These are phyloP conservation scores for Melanerpes aurifrons DNA, from an alignment of 2,113 vertebrate species.

Conservation along the genomic window DNA sequence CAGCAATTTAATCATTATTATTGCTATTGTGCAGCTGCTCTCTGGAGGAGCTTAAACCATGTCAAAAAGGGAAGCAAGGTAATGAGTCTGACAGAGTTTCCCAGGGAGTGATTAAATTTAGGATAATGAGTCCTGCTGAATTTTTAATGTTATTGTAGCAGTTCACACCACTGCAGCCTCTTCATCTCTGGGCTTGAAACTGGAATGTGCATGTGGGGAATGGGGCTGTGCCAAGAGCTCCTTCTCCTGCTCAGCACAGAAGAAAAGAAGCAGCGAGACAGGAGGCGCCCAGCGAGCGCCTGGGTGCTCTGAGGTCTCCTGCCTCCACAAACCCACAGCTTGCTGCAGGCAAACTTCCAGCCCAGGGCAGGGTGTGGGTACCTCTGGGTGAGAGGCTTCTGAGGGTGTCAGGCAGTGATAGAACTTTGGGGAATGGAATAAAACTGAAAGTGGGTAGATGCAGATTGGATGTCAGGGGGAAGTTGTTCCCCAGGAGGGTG, in stretches of 20 bases:
- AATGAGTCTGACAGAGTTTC: slow-evolving; percentile 71
- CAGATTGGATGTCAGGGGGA: no score
- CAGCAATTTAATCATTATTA: slow-evolving; percentile 72
- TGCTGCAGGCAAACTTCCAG: not conserved
- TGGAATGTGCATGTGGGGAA: not conserved
- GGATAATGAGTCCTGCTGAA: slow-evolving; percentile 59
- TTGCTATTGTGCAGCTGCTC: slow-evolving; percentile 50
- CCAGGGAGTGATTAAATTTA: slow-evolving; percentile 54
- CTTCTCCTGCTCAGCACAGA: not conserved
- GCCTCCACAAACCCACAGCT: not conserved
- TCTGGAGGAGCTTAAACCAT: slow-evolving; percentile 56
- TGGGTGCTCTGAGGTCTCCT: not conserved
- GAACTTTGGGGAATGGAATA: no score
- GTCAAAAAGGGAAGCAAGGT: slow-evolving; percentile 57
- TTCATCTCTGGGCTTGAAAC: not conserved
- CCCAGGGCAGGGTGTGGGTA: no score
- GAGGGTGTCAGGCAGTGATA: no score
- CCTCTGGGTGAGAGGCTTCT: not conserved
- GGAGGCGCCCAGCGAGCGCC: not conserved
- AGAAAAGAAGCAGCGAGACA: not conserved
- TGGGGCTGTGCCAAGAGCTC: not conserved
- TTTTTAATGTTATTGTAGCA: slow-evolving; percentile 56
- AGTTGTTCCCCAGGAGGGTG: no score
- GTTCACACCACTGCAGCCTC: not conserved
- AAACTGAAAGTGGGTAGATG: no score